Base-by-base conservation (phyloP, 2,888 invertebrate species). In the Platypus cylindrus region DNA sequence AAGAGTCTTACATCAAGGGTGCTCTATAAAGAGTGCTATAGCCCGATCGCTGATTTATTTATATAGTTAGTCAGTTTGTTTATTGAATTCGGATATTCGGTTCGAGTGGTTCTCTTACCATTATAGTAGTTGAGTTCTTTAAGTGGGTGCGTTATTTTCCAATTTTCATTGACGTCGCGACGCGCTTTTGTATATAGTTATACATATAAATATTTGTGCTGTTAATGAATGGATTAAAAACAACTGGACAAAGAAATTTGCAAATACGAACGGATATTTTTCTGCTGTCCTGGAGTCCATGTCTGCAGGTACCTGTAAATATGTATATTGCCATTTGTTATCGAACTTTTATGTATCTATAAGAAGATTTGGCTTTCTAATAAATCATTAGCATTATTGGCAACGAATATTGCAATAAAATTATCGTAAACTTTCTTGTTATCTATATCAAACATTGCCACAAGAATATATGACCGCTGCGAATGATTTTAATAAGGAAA, bases 1-100 rank as follows among this genome's bases (percentile, higher is more conserved):
- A 63, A 63, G 63, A 62, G 62, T 63, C 63, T 63, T 63, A 63
- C 60, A 62, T 62, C 61, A 62, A 62, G 60, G 54, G 60, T 58
- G 56, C 58, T 58, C 56, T 55, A 50, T 56, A 58, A 58, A 59
- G 61, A 59, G 60, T 59, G 48, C 49, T 59, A 61, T 59, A 59
- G 59, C 61, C 58, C 62, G 62, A 62, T 62, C 61, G 54, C 60
- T 62, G 62, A 62, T 63, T 63, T 63, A 63, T 63, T 63, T 63
- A 62, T 63, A 62, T 62, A 63, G 62, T 63, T 62, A 62, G 62
- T 59, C 61, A 59, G 62, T 62, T 62, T 62, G 62, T 62, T 62
- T 62, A 62, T 62, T 61, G 62, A 61, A 62, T 62, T 60, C 59
- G 60, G 59, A 52, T 58, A 59, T 58, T n/a, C 55, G 56, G 53